These are phyloP conservation scores for Pyrocephalus nanus DNA, from an alignment of 2,797 vertebrate genomes.

Conservation along the genomic window DNA sequence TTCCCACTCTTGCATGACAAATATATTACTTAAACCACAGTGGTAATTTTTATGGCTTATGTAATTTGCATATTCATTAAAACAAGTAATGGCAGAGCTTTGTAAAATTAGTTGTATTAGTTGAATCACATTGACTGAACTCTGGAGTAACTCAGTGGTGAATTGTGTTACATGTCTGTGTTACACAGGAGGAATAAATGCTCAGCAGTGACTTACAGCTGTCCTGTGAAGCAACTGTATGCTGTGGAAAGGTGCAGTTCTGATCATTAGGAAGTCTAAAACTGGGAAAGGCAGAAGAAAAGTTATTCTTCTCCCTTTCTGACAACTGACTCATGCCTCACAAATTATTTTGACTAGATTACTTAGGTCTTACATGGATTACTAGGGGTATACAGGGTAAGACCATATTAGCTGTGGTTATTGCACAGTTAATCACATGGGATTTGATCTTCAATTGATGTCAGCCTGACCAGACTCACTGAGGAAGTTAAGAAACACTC, in stretches of 20 bases:
- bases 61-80: background rate
- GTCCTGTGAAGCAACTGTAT: background rate
- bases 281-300: background rate
- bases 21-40: background rate
- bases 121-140: background rate
- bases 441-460: background rate
- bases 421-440: background rate
- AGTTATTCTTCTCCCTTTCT: background rate
- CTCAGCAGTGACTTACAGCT: background rate
- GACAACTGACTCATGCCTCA: background rate
- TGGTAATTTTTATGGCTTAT: background rate
- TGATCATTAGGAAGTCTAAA: background rate
- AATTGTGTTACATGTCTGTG: background rate
- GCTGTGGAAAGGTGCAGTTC: background rate
- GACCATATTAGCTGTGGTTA: slow-evolving; percentile 1
- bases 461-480: background rate
- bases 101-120: background rate
- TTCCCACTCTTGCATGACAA: background rate
- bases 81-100: background rate
- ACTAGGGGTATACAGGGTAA: background rate
- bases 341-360: background rate
- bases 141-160: background rate
- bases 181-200: background rate
- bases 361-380: background rate
- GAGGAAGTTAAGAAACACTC: background rate